Evolutionary conservation across 2,888 invertebrate species (phyloP).

Genomic region (Heliconius hortense): DNA sequence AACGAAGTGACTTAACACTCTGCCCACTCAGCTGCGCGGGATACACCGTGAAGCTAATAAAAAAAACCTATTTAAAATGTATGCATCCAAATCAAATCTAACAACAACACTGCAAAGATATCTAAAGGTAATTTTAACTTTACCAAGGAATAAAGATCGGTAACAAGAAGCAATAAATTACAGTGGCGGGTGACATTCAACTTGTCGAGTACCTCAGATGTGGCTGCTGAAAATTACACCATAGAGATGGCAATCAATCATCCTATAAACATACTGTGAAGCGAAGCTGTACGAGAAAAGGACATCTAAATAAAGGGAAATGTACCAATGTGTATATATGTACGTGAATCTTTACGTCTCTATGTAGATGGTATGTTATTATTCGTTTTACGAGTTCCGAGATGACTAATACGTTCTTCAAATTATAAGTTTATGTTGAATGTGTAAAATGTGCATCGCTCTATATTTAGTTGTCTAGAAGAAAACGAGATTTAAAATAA

Average conservation of each 20-base stretch:
- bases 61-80: background rate
- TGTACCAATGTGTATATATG: background rate
- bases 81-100: slow-evolving; percentile 29
- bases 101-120: slow-evolving; percentile 24
- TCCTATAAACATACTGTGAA: slow-evolving; percentile 26
- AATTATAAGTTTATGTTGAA: background rate
- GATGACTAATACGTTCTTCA: background rate
- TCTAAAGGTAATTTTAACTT: slow-evolving; percentile 25
- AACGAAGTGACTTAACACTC: no score
- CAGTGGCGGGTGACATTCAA: slow-evolving; percentile 41
- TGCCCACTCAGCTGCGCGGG: no score
- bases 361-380: slow-evolving; percentile 6
- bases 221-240: slow-evolving; percentile 36
- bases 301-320: slow-evolving; percentile 12
- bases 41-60: no score
- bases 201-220: slow-evolving; percentile 30
- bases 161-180: slow-evolving; percentile 53
- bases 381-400: slow-evolving; percentile 12
- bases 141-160: slow-evolving; percentile 31
- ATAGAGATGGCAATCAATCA: slow-evolving; percentile 52
- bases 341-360: slow-evolving; percentile 5
- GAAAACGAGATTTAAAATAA: background rate
- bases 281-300: slow-evolving; percentile 43
- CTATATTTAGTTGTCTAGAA: slow-evolving; percentile 6
- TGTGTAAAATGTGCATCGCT: background rate